Percentiles rank a stretch among this genome's conserved stretches.
Evolutionary conservation across 2,113 vertebrate species (phyloP).

Genomic region (Peromyscus polionotus): DNA sequence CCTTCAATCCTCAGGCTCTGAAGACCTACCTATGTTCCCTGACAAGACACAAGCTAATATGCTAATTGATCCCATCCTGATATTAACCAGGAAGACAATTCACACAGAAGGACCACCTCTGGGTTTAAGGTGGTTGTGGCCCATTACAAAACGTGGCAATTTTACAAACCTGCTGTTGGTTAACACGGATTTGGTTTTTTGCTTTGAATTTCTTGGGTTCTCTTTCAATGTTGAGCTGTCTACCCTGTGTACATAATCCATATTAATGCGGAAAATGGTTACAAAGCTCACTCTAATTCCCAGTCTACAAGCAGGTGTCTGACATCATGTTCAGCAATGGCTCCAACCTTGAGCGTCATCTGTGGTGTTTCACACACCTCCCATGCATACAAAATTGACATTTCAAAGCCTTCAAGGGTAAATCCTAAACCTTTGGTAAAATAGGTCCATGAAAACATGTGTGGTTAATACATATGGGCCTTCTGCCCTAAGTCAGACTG

Average conservation of each 20-base stretch:
- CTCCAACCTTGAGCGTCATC: not conserved
- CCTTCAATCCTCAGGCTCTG: not conserved
- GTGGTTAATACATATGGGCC: rapidly evolving
- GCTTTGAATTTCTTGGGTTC: not conserved
- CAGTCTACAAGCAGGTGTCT: not conserved
- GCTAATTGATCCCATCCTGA: not conserved
- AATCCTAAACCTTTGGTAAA: not conserved
- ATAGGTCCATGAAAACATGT: not conserved
- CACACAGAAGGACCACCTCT: not conserved
- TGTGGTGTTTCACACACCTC: not conserved
- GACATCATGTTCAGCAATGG: not conserved
- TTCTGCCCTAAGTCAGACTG: not conserved
- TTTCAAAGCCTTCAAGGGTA: not conserved
- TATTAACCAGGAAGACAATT: not conserved
- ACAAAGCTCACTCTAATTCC: not conserved
- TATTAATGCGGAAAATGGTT: not conserved
- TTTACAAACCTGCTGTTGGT: not conserved
- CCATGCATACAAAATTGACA: not conserved
- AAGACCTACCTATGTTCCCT: not conserved
- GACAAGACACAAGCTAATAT: not conserved
- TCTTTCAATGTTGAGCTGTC: not conserved
- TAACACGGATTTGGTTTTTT: not conserved
- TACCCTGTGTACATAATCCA: not conserved
- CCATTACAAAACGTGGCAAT: not conserved
- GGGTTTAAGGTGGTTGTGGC: not conserved